A percentile compares a stretch with the other conserved stretches of the same genome.
Evolutionary conservation across 2,888 invertebrate genomes (phyloP).

Genomic region (Dendrolimus pini): DNA sequence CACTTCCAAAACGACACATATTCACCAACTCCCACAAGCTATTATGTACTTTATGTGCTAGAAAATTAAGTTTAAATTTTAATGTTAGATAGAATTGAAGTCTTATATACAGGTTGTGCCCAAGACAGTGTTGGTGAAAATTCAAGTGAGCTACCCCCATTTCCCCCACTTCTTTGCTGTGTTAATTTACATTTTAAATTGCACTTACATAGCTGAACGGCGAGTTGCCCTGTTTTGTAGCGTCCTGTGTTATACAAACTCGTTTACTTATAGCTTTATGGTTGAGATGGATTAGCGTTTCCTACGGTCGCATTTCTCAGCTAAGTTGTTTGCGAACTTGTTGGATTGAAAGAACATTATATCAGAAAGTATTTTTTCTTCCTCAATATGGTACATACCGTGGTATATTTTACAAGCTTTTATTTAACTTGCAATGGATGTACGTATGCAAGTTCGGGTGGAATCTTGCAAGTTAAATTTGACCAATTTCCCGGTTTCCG

Average conservation of each 20-base stretch:
- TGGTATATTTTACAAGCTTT: no score
- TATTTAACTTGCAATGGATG: no score
- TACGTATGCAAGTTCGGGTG: no score
- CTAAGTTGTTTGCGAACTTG: no score
- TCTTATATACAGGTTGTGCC: conserved; percentile 33
- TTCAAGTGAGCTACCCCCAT: conserved; percentile 43
- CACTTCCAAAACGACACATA: not conserved
- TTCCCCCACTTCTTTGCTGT: conserved; percentile 69
- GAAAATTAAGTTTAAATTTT: not conserved
- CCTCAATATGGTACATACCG: no score
- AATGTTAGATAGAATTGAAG: conserved; percentile 2
- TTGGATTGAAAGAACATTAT: no score
- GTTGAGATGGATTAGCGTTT: conserved; percentile 1
- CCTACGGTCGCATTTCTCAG: no score
- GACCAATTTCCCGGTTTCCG: no score
- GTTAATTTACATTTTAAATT: conserved; percentile 79
- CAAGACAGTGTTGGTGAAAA: conserved; percentile 60
- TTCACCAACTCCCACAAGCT: no score
- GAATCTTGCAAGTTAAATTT: no score
- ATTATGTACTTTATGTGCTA: no score
- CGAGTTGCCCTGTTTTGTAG: conserved; percentile 61
- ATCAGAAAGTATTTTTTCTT: no score
- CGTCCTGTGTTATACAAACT: conserved; percentile 12
- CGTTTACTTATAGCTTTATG: conserved; percentile 1
- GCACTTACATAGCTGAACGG: conserved; percentile 73